Percentiles rank a stretch among this genome's conserved stretches.
Evolutionary conservation across 2,797 vertebrate species (phyloP).

Genomic region (Ctenosaura bakeri): DNA sequence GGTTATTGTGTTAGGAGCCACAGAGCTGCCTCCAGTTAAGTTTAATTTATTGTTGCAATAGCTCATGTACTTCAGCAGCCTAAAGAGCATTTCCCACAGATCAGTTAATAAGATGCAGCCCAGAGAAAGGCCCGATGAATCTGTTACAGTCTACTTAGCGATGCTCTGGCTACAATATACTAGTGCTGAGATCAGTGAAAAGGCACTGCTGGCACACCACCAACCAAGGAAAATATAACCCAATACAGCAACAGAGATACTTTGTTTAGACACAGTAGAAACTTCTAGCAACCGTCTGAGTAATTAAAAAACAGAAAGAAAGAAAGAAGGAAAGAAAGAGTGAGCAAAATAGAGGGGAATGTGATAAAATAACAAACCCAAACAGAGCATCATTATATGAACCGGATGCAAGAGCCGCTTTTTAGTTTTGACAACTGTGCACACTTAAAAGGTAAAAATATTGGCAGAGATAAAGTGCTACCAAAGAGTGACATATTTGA

Average conservation of each 20-base stretch:
- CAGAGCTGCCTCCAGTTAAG: constrained; percentile 60
- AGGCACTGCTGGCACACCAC: constrained; percentile 73
- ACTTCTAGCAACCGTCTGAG: constrained; percentile 77
- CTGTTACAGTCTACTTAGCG: constrained; percentile 77
- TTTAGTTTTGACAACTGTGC: constrained; percentile 74
- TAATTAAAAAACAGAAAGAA: neutral
- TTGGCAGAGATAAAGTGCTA: constrained; percentile 81
- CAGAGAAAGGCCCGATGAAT: constrained; percentile 74
- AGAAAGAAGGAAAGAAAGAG: too few relatives aligned
- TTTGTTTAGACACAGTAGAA: constrained; percentile 79
- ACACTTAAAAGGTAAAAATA: constrained; percentile 80
- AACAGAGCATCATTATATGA: constrained; percentile 77
- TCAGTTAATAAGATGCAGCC: constrained; percentile 72
- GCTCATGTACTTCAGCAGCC: constrained; percentile 47
- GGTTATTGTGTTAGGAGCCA: constrained; percentile 50
- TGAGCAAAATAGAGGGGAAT: constrained; percentile 67
- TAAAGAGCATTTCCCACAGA: constrained; percentile 67
- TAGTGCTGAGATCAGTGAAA: constrained; percentile 78
- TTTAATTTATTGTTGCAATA: constrained; percentile 67
- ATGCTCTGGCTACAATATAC: constrained; percentile 67
- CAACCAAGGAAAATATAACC: constrained; percentile 77
- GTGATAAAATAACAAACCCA: constrained; percentile 81
- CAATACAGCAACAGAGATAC: constrained; percentile 74
- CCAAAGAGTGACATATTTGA: constrained; percentile 76
- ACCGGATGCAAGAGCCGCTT: constrained; percentile 75